Percentiles rank a stretch among this genome's conserved stretches.
These are phyloP conservation scores for Delichon dasypus DNA, from an alignment of 2,797 vertebrate genomes.

Conservation along the genomic window DNA sequence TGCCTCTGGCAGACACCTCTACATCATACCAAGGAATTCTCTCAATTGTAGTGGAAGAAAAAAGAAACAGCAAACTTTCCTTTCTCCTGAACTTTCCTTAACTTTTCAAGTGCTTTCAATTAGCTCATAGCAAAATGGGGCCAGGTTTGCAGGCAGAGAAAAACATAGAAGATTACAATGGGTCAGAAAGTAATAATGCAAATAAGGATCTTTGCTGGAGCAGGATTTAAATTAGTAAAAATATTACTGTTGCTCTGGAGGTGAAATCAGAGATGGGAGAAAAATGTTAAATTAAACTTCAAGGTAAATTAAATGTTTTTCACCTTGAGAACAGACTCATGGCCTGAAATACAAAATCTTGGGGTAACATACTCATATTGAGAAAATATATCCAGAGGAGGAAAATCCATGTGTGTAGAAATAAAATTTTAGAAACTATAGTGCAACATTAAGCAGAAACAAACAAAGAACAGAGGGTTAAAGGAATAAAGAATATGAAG, in stretches of 20 bases:
- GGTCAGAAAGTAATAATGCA: slow-evolving; percentile 10
- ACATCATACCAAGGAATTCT: not conserved
- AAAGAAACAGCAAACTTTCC: not conserved
- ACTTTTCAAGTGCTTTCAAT: slow-evolving; percentile 12
- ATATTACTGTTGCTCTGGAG: not conserved
- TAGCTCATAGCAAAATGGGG: not conserved
- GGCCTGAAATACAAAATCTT: not conserved
- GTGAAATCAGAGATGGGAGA: not conserved
- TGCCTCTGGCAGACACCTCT: not conserved
- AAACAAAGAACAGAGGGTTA: not conserved
- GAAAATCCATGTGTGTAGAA: not conserved
- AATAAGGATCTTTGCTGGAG: slow-evolving; percentile 36
- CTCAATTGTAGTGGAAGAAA: not conserved
- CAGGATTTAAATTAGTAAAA: slow-evolving; percentile 28
- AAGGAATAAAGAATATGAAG: not conserved
- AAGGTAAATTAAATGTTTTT: slow-evolving; percentile 3
- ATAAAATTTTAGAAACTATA: not conserved
- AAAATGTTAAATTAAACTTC: slow-evolving; percentile 1
- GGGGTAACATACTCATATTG: not conserved
- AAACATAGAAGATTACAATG: slow-evolving; percentile 14
- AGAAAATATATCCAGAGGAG: not conserved
- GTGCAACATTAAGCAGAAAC: not conserved
- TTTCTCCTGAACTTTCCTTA: not conserved
- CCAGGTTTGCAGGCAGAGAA: slow-evolving; percentile 23
- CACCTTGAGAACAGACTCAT: not conserved